Evolutionary conservation across 2,113 vertebrate genomes (phyloP), one percentile per base, ranked within the genome.

Genomic region (Actenoides lindsayi): DNA sequence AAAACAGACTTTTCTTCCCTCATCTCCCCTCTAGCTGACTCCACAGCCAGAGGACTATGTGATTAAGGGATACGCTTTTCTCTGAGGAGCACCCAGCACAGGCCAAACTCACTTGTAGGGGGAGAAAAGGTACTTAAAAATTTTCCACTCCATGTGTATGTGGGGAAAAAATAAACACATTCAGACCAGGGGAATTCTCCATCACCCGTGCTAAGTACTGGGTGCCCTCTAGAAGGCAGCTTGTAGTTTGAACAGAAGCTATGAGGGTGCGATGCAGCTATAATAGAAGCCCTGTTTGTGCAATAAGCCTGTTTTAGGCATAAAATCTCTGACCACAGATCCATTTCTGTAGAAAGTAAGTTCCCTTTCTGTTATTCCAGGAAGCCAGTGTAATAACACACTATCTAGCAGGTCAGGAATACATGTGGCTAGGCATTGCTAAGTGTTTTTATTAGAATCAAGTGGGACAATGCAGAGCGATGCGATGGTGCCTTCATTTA

Each of bases 381-480:
- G 48, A 95, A 94, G 53, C 39, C 71, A 94, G 70, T 89, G 62
- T 75, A 84, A 79, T 84, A 90, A 89, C 60, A 71, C 48, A 17
- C 77, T 68, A 57, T 82, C 48, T 71, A 73, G 73, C 69, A 79
- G 89, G 89, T 89, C 91, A 96, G 87, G 92, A 96, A 65, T 82
- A 93, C 53, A 53, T 92, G 91, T 76, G 89, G 83, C 87, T 89
- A 54, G 62, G 80, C 86, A 89, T 20, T 87, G 77, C 53, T 30
- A 65, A 75, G 44, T 94, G 95, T 96, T 96, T 94, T 94, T 64
- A 27, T 88, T 94, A 77, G 91, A 93, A 79, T 94, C 62, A 90
- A 94, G 41, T 21, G 70, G 80, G 84, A 92, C 91, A 96, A 95
- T 75, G 86, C 44, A 89, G 88, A 93, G 87, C 87, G 94, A 91